phyloP scores from a whole-genome alignment of 2,113 vertebrate genomes.

The Neomonachus schauinslandi region DNA sequence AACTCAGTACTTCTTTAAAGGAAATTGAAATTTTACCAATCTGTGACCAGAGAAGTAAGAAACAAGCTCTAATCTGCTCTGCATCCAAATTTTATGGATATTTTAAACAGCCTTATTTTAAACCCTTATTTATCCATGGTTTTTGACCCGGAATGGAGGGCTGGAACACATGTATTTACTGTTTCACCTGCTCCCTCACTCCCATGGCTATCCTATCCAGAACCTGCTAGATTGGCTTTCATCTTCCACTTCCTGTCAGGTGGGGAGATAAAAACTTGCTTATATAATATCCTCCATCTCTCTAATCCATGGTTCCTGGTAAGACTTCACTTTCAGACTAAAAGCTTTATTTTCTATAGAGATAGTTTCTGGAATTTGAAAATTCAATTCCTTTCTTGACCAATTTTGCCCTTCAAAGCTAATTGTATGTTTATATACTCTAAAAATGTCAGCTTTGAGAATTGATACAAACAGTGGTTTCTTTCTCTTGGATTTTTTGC shows the following conservation, averaged over 20 bases:
- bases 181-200: not conserved
- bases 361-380: constrained; percentile 17
- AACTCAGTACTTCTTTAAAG: not conserved
- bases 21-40: not conserved
- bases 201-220: rapidly evolving
- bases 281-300: not conserved
- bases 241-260: not conserved
- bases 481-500: not conserved
- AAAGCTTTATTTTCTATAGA: constrained; percentile 10
- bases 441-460: constrained; percentile 42
- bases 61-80: not conserved
- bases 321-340: not conserved
- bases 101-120: not conserved
- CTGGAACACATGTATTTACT: not conserved
- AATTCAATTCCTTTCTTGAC: constrained; percentile 37
- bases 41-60: not conserved
- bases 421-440: constrained; percentile 25
- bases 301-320: not conserved
- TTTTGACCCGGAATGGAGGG: not conserved
- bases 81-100: not conserved
- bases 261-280: not conserved
- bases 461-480: constrained; percentile 17
- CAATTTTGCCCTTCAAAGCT: constrained; percentile 35
- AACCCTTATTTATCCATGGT: not conserved
- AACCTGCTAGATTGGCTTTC: not conserved